These are phyloP conservation scores for Ischnus inquisitorius DNA, from an alignment of 2,888 invertebrate genomes.

Conservation along the genomic window DNA sequence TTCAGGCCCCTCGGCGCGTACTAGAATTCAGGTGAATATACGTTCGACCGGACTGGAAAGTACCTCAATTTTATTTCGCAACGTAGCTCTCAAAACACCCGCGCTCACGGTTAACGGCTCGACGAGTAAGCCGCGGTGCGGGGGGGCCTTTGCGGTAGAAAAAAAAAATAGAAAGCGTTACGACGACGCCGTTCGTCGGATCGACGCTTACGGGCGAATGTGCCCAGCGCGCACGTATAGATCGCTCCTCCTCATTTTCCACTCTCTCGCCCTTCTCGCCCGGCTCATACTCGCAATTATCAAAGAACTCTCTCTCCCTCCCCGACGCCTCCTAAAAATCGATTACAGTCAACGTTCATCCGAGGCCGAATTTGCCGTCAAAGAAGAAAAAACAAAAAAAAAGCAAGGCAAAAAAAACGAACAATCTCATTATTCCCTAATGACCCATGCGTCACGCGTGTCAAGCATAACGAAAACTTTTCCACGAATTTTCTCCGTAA, in stretches of 20 bases:
- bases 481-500: conserved; percentile 26
- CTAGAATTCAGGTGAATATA: neutral
- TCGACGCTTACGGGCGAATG: conserved; percentile 15
- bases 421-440: conserved; percentile 2
- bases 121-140: neutral
- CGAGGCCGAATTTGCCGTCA: neutral
- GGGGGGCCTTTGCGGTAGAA: conserved; percentile 12
- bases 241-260: conserved; percentile 54
- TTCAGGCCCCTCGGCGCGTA: neutral
- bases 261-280: conserved; percentile 60
- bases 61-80: conserved; percentile 40
- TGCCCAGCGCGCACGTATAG: conserved; percentile 6
- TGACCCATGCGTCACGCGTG: neutral
- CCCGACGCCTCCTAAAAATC: conserved; percentile 2
- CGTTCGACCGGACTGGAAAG: conserved; percentile 23
- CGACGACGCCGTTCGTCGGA: conserved; percentile 35
- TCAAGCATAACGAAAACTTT: neutral
- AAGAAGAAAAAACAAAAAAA: neutral
- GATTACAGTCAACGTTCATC: conserved; percentile 7
- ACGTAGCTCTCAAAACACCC: conserved; percentile 11
- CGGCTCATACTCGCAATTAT: conserved; percentile 40
- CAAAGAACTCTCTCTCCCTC: neutral
- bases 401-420: neutral
- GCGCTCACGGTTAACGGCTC: conserved; percentile 18
- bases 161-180: conserved; percentile 60